These are phyloP conservation scores for Sclerodermus sp. DNA, from an alignment of 2,888 invertebrate genomes.

Conservation along the genomic window DNA sequence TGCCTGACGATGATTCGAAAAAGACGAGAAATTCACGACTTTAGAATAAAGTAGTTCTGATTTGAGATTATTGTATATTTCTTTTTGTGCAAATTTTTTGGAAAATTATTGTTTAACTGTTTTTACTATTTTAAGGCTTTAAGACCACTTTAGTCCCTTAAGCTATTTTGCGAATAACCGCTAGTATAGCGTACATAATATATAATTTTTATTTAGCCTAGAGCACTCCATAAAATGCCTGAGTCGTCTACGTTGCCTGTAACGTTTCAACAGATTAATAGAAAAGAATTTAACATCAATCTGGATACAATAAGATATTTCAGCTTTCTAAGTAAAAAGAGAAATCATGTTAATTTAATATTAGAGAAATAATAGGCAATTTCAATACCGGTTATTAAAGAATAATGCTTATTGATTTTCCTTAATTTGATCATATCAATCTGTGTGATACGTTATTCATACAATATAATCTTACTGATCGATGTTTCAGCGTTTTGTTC, in stretches of 20 bases:
- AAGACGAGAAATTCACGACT: too few relatives aligned
- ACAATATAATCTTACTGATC: conserved; percentile 28
- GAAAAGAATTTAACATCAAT: conserved; percentile 9
- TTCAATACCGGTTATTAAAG: too few relatives aligned
- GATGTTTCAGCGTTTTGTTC: conserved; percentile 19
- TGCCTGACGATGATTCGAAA: too few relatives aligned
- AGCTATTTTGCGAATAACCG: conserved; percentile 17
- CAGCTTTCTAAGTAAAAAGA: too few relatives aligned
- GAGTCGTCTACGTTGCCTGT: conserved; percentile 37
- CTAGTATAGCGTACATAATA: conserved; percentile 21
- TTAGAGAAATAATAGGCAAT: conserved; percentile 12
- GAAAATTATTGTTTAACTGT: too few relatives aligned
- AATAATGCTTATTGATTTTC: too few relatives aligned
- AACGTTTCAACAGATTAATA: conserved; percentile 23
- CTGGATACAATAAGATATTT: too few relatives aligned
- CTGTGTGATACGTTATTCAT: conserved; percentile 35
- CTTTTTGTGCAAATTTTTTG: too few relatives aligned
- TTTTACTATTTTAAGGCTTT: too few relatives aligned
- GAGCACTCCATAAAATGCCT: conserved; percentile 31
- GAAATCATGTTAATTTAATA: too few relatives aligned
- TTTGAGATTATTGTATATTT: too few relatives aligned
- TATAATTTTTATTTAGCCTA: conserved; percentile 24
- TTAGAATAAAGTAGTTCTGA: too few relatives aligned
- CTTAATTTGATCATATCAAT: conserved; percentile 27
- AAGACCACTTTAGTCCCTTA: conserved; percentile 1